phyloP scores from a whole-genome alignment of 2,888 invertebrate species.

The Caenorhabditis zanzibari region DNA sequence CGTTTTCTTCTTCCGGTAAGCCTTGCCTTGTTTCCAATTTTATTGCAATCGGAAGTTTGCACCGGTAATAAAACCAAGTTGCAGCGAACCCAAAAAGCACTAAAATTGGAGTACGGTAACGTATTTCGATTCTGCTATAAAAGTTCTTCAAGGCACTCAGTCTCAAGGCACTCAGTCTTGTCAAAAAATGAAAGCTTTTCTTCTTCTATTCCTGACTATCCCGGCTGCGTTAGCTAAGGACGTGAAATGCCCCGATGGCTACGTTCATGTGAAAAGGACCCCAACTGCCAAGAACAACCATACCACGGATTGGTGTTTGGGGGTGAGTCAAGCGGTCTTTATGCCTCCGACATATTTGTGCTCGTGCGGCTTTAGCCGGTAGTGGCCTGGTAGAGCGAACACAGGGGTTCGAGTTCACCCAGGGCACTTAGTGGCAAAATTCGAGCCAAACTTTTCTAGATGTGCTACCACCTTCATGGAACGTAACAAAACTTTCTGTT shows the following conservation, averaged over 20 bases:
- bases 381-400: no score
- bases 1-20: no score
- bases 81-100: neutral
- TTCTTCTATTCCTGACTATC: conserved; percentile 22
- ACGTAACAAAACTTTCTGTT: no score
- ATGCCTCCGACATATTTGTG: no score
- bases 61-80: neutral
- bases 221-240: neutral
- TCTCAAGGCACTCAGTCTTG: neutral
- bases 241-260: conserved; percentile 23
- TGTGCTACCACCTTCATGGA: no score
- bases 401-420: neutral
- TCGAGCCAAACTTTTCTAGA: conserved; percentile 1
- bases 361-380: no score
- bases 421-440: conserved; percentile 3
- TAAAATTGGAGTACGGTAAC: neutral
- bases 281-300: conserved; percentile 29
- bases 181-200: neutral
- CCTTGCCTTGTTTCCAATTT: no score
- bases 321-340: neutral
- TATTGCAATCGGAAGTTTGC: neutral
- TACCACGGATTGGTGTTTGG: conserved; percentile 42
- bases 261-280: conserved; percentile 1
- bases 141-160: no score
- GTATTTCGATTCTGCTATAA: neutral